Conservation (phyloP, 2,113 vertebrate species). For the Hippocampus mohnikei region DNA sequence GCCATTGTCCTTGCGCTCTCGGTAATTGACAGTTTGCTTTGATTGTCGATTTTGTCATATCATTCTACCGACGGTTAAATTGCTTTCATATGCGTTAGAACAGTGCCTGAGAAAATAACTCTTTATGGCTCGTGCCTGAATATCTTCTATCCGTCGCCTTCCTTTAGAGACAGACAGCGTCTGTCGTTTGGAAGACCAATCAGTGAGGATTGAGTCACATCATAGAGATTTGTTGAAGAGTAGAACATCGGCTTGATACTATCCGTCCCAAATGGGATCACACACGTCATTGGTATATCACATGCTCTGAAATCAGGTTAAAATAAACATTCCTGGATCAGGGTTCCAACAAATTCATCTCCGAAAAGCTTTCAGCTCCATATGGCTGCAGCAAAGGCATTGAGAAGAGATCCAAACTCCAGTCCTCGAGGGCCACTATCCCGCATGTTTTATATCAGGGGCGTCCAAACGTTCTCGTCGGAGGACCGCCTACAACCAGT, state of each 20-base stretch:
- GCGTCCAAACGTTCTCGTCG: no score
- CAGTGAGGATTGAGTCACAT: not conserved
- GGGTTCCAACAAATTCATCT: slow-evolving; percentile 5
- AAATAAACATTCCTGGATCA: slow-evolving; percentile 6
- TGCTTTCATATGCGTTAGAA: not conserved
- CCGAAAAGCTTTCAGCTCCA: slow-evolving; percentile 13
- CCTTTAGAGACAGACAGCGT: not conserved
- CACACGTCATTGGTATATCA: not conserved
- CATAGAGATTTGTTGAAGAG: not conserved
- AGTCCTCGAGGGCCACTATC: no score
- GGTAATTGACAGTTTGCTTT: slow-evolving; percentile 3
- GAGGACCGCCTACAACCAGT: no score
- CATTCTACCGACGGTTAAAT: not conserved
- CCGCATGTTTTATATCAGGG: no score
- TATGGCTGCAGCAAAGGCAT: slow-evolving; percentile 40
- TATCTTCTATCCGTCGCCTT: not conserved
- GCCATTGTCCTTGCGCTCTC: not conserved
- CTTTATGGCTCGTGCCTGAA: not conserved
- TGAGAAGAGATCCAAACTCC: no score
- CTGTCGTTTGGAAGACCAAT: slow-evolving; percentile 3
- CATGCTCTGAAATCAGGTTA: slow-evolving; percentile 5
- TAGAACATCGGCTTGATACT: not conserved
- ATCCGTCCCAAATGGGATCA: not conserved
- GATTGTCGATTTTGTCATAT: not conserved
- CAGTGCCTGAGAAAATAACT: not conserved